These are phyloP conservation scores for Triplophysa dalaica DNA, from an alignment of 2,113 vertebrate genomes.

Conservation along the genomic window DNA sequence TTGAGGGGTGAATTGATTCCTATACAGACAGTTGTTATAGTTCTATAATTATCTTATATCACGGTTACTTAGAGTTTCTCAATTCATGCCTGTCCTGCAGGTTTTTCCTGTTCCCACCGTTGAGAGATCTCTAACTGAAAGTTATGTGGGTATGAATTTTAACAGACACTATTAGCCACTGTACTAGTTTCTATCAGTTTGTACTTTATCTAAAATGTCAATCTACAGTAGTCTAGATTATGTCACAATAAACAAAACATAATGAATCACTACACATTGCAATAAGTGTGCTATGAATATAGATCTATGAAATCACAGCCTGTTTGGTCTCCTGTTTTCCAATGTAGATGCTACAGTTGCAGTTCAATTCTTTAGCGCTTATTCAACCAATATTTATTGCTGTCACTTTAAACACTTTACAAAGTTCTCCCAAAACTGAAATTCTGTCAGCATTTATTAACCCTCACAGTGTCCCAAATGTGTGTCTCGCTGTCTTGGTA, in stretches of 20 bases:
- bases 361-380: background rate
- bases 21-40: background rate
- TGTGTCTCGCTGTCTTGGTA: too few relatives aligned
- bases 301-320: background rate
- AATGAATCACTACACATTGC: background rate
- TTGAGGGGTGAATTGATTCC: background rate
- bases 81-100: conserved; percentile 22
- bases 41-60: background rate
- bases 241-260: background rate
- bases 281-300: background rate
- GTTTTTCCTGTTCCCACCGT: conserved; percentile 42
- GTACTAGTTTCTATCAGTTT: background rate
- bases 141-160: background rate
- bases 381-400: background rate
- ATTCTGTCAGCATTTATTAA: too few relatives aligned
- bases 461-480: too few relatives aligned
- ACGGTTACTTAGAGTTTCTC: background rate
- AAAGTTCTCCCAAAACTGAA: too few relatives aligned
- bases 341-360: background rate
- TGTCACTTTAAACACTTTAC: background rate
- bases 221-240: background rate
- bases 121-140: background rate
- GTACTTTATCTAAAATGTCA: background rate
- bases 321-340: background rate
- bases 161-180: background rate